Conservation (phyloP, 1,140 invertebrate species). For the Lasioglossum albipes region DNA sequence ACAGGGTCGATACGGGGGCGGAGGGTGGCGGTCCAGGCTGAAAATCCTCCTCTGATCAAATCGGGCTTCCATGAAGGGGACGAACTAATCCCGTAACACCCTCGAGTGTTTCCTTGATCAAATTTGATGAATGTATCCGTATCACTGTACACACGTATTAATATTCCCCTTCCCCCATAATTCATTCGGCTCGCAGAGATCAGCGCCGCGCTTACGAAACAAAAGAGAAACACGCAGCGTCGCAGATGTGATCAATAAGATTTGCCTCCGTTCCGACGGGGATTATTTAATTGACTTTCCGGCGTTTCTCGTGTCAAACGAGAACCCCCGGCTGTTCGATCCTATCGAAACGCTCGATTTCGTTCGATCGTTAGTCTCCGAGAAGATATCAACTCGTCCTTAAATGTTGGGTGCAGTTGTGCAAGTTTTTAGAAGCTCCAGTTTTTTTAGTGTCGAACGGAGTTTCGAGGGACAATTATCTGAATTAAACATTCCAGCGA, state of each 20-base stretch:
- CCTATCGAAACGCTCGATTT: not conserved
- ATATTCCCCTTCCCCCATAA: slow-evolving; percentile 46
- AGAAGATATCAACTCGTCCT: too few species aligned
- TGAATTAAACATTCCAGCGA: too few species aligned
- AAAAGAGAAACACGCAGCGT: slow-evolving; percentile 37
- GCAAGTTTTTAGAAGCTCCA: too few species aligned
- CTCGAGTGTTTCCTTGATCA: slow-evolving; percentile 55
- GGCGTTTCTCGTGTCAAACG: not conserved
- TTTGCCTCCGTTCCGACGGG: slow-evolving; percentile 17
- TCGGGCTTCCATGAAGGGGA: slow-evolving; percentile 46
- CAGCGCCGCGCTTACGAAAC: slow-evolving; percentile 47
- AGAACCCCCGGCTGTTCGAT: not conserved
- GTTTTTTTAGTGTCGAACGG: too few species aligned
- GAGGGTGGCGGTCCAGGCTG: slow-evolving; percentile 1
- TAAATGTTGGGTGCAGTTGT: too few species aligned
- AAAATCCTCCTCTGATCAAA: slow-evolving; percentile 43
- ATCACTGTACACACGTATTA: slow-evolving; percentile 52
- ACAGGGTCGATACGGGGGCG: too few species aligned
- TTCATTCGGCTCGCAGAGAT: slow-evolving; percentile 42
- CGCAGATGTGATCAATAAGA: slow-evolving; percentile 51
- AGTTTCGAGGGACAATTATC: too few species aligned
- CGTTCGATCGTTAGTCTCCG: too few species aligned
- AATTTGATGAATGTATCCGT: slow-evolving; percentile 56
- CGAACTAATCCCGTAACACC: slow-evolving; percentile 47
- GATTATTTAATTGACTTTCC: slow-evolving; percentile 50